These are phyloP conservation scores for Acrocera orbiculus DNA, from an alignment of 2,888 invertebrate genomes.

Conservation along the genomic window DNA sequence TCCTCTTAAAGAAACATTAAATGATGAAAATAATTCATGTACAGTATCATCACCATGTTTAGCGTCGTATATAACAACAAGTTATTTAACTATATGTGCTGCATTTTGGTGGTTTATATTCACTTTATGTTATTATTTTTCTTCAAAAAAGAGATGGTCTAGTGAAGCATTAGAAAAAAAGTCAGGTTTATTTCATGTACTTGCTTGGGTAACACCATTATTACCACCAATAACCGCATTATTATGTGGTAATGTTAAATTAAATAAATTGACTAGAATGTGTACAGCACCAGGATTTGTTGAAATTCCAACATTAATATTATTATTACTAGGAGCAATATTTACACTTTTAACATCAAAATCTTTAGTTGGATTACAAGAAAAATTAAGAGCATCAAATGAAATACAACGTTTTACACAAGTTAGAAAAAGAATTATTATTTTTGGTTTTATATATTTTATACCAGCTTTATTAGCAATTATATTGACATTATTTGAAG, in stretches of 20 bases:
- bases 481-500: conserved; percentile 23
- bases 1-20: conserved; percentile 21
- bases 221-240: conserved; percentile 69
- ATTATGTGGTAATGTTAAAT: conserved; percentile 58
- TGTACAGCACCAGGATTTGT: conserved; percentile 43
- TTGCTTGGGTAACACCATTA: conserved; percentile 77
- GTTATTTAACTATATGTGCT: conserved; percentile 63
- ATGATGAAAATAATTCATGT: conserved; percentile 26
- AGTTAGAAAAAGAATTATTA: conserved; percentile 26
- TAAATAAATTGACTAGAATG: conserved; percentile 63
- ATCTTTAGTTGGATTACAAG: conserved; percentile 24
- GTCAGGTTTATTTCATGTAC: conserved; percentile 68
- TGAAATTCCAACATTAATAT: conserved; percentile 24
- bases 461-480: conserved; percentile 25
- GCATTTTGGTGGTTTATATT: conserved; percentile 79
- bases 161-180: conserved; percentile 79
- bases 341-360: conserved; percentile 28
- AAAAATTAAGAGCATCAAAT: conserved; percentile 16
- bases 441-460: conserved; percentile 27
- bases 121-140: conserved; percentile 76
- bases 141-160: conserved; percentile 84
- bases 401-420: conserved; percentile 24
- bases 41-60: conserved; percentile 43
- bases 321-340: conserved; percentile 23
- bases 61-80: conserved; percentile 54